Evolutionary conservation across 2,113 vertebrate species (phyloP).

Genomic region (Odontophorus gujanensis): DNA sequence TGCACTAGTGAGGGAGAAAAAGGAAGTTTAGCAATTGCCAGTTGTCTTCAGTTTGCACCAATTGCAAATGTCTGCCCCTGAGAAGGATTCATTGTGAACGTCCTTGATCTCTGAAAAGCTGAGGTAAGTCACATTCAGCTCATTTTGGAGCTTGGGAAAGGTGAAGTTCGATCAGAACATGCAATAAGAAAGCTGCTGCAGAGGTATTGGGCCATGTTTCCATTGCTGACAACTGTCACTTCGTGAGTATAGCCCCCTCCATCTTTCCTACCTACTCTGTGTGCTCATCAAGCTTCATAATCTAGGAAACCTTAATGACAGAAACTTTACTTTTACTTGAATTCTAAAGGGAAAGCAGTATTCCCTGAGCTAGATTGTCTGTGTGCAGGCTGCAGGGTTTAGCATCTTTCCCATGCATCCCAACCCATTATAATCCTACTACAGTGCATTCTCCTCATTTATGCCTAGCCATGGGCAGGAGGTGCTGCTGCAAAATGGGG

Average conservation of each 20-base stretch:
- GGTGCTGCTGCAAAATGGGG: rapidly evolving
- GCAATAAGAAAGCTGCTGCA: not conserved
- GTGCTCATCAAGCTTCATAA: not conserved
- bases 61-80: not conserved
- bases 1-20: not conserved
- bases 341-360: not conserved
- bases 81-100: not conserved
- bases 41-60: not conserved
- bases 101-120: not conserved
- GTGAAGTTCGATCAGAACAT: not conserved
- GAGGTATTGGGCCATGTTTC: not conserved
- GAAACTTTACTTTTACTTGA: not conserved
- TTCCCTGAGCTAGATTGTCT: not conserved
- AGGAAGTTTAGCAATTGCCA: not conserved
- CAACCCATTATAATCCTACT: not conserved
- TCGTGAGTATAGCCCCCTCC: not conserved
- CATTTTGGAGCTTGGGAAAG: not conserved
- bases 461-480: not conserved
- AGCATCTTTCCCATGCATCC: not conserved
- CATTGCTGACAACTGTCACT: not conserved
- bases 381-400: not conserved
- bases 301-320: not conserved
- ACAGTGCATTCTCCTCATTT: not conserved
- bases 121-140: not conserved
- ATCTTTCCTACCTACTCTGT: not conserved